Evolutionary conservation across 2,888 invertebrate species (phyloP).

Genomic region (Cephus spinipes): DNA sequence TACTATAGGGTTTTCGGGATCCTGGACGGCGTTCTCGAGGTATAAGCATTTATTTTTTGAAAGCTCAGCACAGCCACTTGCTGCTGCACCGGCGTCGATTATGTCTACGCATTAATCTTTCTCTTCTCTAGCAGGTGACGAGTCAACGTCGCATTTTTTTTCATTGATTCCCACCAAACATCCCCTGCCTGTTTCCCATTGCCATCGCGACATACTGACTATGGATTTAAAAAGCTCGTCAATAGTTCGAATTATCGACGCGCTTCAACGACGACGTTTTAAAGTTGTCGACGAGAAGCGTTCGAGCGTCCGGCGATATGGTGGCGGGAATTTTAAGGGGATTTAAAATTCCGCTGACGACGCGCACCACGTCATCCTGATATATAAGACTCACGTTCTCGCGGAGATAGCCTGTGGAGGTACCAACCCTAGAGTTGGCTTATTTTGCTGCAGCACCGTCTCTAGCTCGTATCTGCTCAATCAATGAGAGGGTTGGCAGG

Average conservation of each 20-base stretch:
- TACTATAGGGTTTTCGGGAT: background rate
- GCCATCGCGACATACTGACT: background rate
- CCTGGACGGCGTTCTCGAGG: background rate
- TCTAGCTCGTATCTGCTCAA: conserved; percentile 48
- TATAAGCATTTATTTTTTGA: background rate
- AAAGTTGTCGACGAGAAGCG: conserved; percentile 12
- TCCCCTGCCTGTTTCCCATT: background rate
- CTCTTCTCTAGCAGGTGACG: background rate
- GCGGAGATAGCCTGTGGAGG: background rate
- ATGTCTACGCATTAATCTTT: background rate
- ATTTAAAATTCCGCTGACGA: conserved; percentile 55
- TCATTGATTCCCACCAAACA: background rate
- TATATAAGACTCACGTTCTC: conserved; percentile 17
- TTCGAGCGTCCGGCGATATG: conserved; percentile 16
- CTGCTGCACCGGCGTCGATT: background rate
- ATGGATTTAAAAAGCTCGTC: background rate
- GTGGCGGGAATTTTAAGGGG: conserved; percentile 38
- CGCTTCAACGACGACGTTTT: background rate
- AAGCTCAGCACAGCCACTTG: background rate
- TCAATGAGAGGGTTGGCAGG: conserved; percentile 52
- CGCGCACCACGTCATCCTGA: conserved; percentile 29
- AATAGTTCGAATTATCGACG: background rate
- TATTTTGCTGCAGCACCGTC: conserved; percentile 39
- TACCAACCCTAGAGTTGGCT: conserved; percentile 22
- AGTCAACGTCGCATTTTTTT: background rate